Conservation (phyloP, 2,888 invertebrate genomes). For the Drosophila siamana region DNA sequence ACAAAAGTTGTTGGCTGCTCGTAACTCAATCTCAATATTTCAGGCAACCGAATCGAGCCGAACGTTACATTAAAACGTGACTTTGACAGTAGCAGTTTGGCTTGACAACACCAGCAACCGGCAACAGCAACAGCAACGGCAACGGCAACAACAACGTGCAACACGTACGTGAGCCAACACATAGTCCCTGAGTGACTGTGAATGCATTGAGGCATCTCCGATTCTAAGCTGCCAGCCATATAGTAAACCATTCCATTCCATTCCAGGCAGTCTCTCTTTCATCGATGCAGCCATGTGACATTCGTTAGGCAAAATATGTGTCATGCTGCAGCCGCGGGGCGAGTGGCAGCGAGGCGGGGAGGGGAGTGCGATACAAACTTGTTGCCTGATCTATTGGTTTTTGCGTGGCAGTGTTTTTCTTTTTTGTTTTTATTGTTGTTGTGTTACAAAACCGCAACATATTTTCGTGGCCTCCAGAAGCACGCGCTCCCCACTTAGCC, state of each 20-base stretch:
- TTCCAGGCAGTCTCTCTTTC: slow-evolving; percentile 44
- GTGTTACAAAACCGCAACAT: slow-evolving; percentile 57
- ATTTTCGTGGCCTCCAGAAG: slow-evolving; percentile 67
- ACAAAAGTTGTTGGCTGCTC: slow-evolving; percentile 80
- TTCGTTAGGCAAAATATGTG: slow-evolving; percentile 79
- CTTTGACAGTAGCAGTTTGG: slow-evolving; percentile 79
- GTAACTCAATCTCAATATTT: slow-evolving; percentile 79
- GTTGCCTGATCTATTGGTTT: slow-evolving; percentile 78
- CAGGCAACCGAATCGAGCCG: slow-evolving; percentile 65
- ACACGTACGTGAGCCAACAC: slow-evolving; percentile 74
- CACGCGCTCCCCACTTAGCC: slow-evolving; percentile 21
- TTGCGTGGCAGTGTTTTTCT: slow-evolving; percentile 71
- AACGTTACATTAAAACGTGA: slow-evolving; percentile 79
- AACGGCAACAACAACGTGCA: slow-evolving; percentile 36
- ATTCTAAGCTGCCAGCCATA: slow-evolving; percentile 19
- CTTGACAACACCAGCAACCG: slow-evolving; percentile 57
- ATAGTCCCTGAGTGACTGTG: slow-evolving; percentile 56
- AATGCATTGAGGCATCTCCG: slow-evolving; percentile 58
- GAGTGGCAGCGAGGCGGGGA: not conserved
- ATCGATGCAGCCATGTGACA: slow-evolving; percentile 61
- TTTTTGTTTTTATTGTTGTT: slow-evolving; percentile 40
- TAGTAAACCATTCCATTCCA: slow-evolving; percentile 20
- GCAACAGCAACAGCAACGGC: slow-evolving; percentile 34
- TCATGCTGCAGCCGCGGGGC: slow-evolving; percentile 41
- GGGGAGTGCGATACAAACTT: slow-evolving; percentile 24